Evolutionary conservation across 2,797 vertebrate species (phyloP), one percentile per base, ranked within the genome.

Genomic region (Hippopotamyrus pictus): DNA sequence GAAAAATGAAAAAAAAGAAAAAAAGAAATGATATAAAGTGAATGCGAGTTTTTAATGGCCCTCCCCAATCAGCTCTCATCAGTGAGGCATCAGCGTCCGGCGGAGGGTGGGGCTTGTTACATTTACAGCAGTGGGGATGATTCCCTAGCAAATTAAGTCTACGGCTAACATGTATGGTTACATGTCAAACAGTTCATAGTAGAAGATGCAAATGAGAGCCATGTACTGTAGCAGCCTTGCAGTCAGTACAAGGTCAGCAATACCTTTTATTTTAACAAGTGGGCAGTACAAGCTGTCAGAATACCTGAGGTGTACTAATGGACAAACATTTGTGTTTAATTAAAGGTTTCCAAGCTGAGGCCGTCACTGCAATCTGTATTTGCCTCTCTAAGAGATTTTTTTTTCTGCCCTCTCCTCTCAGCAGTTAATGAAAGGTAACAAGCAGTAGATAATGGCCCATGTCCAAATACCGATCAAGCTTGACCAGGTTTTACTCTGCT

Each of bases 381-480:
- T 37, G 50, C 85, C 85, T 51, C 85, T 33, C 6, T 25, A 29
- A 33, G 50, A 86, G 50, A 8, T 54, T 25, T 33, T 50, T 29
- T 37, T 29, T 79, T 44, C 12, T 86, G 48, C 82, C 51, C 14
- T 51, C 29, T 29, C 11, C 50, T 86, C 85, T 57, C 50, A 86
- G 50, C 85, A 54, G 51, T 86, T 86, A 86, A 86, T 86, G 85
- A 86, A 86, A 57, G 12, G 85, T 86, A 41, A 86, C 50, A 86
- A 84, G 41, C 50, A 41, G 51, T 51, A 37, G 50, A 57, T 57
- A 57, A 54, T 29, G 22, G 29, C 6, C 51, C 25, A 41, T 41
- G 85, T 57, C 51, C 14, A 86, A 54, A 54, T 37, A 14, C 50
- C 0, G 51, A 54, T 86, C 51, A 37, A 53, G 17, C n/a, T 54